Base-by-base conservation (phyloP, 2,113 vertebrate genomes). In the Salvelinus sp. region DNA sequence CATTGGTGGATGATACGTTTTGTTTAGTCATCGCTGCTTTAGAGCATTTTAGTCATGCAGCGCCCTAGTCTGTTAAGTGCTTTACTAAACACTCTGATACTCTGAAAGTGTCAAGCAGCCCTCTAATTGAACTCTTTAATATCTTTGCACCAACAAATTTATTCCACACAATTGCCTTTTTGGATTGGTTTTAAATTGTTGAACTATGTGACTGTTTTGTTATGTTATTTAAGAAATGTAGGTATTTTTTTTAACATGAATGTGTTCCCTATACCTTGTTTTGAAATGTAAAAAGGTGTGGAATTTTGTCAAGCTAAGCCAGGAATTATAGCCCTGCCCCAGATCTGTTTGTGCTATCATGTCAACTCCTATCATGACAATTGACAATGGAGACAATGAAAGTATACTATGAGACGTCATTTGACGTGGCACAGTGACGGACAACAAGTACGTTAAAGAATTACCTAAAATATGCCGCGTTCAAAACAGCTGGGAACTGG, bases 21-120 rank as follows among this genome's bases (percentile, higher is more conserved):
- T 78, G 73, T 47, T 82, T 74, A 77, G 69, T 79, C 66, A 67
- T 25, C 57, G 22, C 54, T 60, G 12, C 58, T 72, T 38, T 28
- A 75, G 74, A 78, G 10, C 20, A 66, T 23, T 74, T 76, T 71
- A 68, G 76, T 81, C 67, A 79, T 50, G 57, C 68, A 22, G 9
- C 28, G 47, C 63, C 30, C 54, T 65, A 54, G 73, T 62, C 58
- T 22, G 18, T 22, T 62, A 62, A 22, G n/a, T 62, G 58, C 3
- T 62, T 7, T 23, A 22, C n/a, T 22, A 62, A 62, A 44, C 38
- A 44, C 38, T 44, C 38, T n/a, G n/a, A 20, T 62, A 20, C 58
- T 62, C n/a, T n/a, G 58, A 23, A 22, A 62, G 7, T 62, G 50
- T 62, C n/a, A 62, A 23, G n/a, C n/a, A 62, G 23, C 58, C n/a